These are phyloP conservation scores for Protodeltote pygarga DNA, from an alignment of 2,888 invertebrate genomes.

Conservation along the genomic window DNA sequence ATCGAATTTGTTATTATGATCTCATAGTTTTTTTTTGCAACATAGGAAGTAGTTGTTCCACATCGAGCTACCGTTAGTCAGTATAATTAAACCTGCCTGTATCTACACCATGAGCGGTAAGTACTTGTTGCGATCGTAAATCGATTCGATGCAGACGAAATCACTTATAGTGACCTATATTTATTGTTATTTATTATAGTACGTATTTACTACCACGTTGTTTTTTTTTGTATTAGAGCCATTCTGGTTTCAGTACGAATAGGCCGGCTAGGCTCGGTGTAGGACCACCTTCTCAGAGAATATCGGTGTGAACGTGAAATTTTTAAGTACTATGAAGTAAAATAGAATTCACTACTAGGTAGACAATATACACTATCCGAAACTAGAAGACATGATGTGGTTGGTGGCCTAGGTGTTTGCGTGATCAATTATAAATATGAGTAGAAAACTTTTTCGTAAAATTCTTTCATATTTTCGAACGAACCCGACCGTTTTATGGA, in stretches of 20 bases:
- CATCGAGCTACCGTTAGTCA: slow-evolving; percentile 55
- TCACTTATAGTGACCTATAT: slow-evolving; percentile 52
- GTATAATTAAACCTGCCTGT: slow-evolving; percentile 41
- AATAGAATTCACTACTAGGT: no score
- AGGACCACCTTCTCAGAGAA: no score
- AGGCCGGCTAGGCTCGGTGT: no score
- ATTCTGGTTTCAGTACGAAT: no score
- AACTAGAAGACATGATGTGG: neutral
- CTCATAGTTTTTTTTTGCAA: slow-evolving; percentile 21
- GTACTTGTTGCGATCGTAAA: slow-evolving; percentile 52
- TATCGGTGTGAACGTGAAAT: no score
- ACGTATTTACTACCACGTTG: no score
- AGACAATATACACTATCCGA: neutral
- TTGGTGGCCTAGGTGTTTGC: no score
- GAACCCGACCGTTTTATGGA: slow-evolving; percentile 23
- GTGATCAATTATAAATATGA: no score
- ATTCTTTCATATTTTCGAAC: slow-evolving; percentile 12
- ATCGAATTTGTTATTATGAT: slow-evolving; percentile 11
- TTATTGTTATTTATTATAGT: slow-evolving; percentile 26
- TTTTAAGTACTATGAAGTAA: no score
- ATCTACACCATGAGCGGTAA: slow-evolving; percentile 41
- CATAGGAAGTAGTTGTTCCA: slow-evolving; percentile 47
- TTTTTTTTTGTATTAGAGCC: no score
- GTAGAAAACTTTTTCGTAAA: slow-evolving; percentile 26
- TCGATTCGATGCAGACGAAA: slow-evolving; percentile 62